Evolutionary conservation across 1,140 invertebrate genomes (phyloP).

Genomic region (Yoshiicerus persimilis): DNA sequence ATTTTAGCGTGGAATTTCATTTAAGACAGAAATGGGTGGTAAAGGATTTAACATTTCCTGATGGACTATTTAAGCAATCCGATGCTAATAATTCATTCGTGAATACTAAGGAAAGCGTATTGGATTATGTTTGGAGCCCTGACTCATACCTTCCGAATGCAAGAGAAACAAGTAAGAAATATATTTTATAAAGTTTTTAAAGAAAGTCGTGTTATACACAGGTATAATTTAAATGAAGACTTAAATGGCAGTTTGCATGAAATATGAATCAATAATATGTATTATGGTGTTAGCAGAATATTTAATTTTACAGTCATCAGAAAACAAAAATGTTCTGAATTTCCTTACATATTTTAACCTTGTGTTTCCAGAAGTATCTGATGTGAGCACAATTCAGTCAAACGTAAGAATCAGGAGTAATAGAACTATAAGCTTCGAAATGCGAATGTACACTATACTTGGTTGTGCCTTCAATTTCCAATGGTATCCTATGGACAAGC

Average conservation of each 20-base stretch:
- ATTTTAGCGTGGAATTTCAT: slow-evolving; percentile 77
- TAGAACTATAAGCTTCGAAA: slow-evolving; percentile 85
- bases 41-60: slow-evolving; percentile 67
- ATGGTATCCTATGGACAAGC: slow-evolving; percentile 80
- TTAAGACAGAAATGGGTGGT: slow-evolving; percentile 78
- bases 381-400: slow-evolving; percentile 48
- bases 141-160: slow-evolving; percentile 56
- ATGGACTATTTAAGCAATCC: slow-evolving; percentile 72
- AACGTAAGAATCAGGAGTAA: slow-evolving; percentile 59
- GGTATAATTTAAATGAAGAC: too few relatives aligned
- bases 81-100: slow-evolving; percentile 62
- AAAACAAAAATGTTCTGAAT: too few relatives aligned
- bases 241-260: too few relatives aligned
- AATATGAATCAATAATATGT: too few relatives aligned
- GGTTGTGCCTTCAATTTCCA: slow-evolving; percentile 65
- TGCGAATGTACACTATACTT: slow-evolving; percentile 75
- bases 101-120: slow-evolving; percentile 73
- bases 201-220: too few relatives aligned
- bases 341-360: neutral
- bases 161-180: neutral
- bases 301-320: too few relatives aligned
- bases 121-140: slow-evolving; percentile 80
- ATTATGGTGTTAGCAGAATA: too few relatives aligned
- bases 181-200: too few relatives aligned
- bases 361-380: neutral